phyloP scores from a whole-genome alignment of 2,113 vertebrate species.

The Corynorhinus townsendii region DNA sequence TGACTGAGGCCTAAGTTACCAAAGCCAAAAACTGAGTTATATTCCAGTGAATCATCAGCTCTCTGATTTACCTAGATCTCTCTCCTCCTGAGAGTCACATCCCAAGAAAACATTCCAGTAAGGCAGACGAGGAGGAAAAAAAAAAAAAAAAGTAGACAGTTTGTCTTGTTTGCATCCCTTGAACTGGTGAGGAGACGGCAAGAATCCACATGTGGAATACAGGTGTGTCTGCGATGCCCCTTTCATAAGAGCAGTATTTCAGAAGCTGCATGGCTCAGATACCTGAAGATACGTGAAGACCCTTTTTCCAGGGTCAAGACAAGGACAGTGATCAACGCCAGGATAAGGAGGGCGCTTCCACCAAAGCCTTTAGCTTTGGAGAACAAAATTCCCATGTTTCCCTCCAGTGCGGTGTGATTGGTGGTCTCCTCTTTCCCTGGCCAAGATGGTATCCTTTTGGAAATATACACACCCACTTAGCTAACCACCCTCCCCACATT shows the following conservation, averaged over 20 bases:
- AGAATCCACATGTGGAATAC: neutral
- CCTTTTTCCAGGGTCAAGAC: neutral
- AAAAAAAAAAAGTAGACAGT: neutral
- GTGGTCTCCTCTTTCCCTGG: neutral
- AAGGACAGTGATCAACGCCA: neutral
- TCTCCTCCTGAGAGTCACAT: neutral
- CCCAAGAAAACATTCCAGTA: neutral
- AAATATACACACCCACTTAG: neutral
- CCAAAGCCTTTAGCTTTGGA: neutral
- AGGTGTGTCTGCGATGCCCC: neutral
- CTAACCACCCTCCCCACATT: neutral
- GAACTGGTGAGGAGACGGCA: neutral
- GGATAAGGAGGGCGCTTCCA: neutral
- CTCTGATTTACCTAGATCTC: neutral
- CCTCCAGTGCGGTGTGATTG: accelerated
- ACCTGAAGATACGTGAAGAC: neutral
- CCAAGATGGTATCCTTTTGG: neutral
- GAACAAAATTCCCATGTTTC: neutral
- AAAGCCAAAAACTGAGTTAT: neutral
- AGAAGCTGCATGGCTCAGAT: neutral
- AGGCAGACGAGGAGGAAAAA: neutral
- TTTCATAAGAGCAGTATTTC: neutral
- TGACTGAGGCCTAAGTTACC: neutral
- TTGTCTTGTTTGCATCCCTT: neutral
- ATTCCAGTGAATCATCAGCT: neutral